phyloP scores from a whole-genome alignment of 2,888 invertebrate genomes.

The Ennomos erosarius region DNA sequence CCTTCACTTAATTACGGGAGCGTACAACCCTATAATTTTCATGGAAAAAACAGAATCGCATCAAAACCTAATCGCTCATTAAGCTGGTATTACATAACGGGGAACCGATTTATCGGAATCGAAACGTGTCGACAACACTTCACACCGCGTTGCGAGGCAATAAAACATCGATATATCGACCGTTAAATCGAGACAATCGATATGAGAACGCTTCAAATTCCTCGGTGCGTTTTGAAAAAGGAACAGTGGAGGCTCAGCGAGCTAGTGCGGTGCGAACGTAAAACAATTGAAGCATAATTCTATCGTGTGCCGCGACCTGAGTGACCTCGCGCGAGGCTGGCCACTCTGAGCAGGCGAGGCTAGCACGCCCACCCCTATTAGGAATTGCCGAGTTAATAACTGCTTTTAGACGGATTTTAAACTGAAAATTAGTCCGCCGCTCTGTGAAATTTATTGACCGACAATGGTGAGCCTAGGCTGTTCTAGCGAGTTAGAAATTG shows the following conservation, averaged over 20 bases:
- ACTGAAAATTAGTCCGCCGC: slow-evolving; percentile 43
- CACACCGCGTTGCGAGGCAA: slow-evolving; percentile 64
- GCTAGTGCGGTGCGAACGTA: slow-evolving; percentile 55
- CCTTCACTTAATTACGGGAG: slow-evolving; percentile 66
- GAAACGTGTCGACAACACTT: slow-evolving; percentile 65
- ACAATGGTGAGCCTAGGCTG: slow-evolving; percentile 8
- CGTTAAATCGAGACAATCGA: slow-evolving; percentile 56
- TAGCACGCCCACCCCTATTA: slow-evolving; percentile 64
- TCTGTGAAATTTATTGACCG: slow-evolving; percentile 30
- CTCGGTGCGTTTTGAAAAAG: slow-evolving; percentile 54
- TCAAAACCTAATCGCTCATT: slow-evolving; percentile 29
- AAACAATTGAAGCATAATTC: slow-evolving; percentile 80
- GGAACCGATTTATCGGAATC: slow-evolving; percentile 48
- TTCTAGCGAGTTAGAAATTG: slow-evolving; percentile 13
- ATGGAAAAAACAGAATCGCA: slow-evolving; percentile 21
- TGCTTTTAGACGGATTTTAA: slow-evolving; percentile 52
- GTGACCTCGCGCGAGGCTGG: slow-evolving; percentile 38
- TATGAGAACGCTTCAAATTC: slow-evolving; percentile 49
- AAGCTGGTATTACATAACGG: slow-evolving; percentile 39
- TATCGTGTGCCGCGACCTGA: slow-evolving; percentile 57
- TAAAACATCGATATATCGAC: slow-evolving; percentile 61
- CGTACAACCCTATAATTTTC: slow-evolving; percentile 45
- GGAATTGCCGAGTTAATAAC: slow-evolving; percentile 56
- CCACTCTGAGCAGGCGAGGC: slow-evolving; percentile 51
- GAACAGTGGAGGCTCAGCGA: slow-evolving; percentile 42